These are phyloP conservation scores for Netta rufina DNA, from an alignment of 2,797 vertebrate species.

Conservation along the genomic window DNA sequence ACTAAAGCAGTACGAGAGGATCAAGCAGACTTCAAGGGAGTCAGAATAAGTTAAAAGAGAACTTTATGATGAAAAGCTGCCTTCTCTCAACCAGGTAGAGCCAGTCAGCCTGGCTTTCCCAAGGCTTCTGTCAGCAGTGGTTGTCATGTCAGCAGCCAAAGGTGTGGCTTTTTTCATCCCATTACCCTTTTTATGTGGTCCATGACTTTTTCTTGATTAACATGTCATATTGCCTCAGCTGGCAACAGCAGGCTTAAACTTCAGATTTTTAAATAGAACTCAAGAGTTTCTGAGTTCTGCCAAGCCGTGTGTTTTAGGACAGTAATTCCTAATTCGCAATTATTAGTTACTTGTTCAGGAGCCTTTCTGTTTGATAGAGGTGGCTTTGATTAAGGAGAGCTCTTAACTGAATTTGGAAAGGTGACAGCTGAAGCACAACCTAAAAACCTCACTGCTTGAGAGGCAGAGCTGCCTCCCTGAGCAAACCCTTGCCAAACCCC, in stretches of 20 bases:
- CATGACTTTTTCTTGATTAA: neutral
- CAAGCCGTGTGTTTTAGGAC: neutral
- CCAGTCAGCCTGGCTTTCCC: conserved; percentile 15
- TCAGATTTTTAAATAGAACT: neutral
- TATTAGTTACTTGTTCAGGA: neutral
- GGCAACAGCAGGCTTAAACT: neutral
- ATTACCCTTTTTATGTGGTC: neutral
- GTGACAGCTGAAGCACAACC: neutral
- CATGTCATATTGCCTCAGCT: neutral
- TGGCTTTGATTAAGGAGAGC: neutral
- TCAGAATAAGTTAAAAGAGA: neutral
- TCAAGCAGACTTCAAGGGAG: neutral
- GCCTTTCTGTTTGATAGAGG: neutral
- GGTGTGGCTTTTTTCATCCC: neutral
- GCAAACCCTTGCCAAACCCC: neutral
- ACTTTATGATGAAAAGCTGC: accelerated
- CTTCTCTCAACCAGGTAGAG: neutral
- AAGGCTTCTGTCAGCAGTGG: neutral
- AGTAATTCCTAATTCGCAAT: neutral
- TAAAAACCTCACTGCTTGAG: neutral
- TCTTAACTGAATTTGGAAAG: neutral
- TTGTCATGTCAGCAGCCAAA: neutral
- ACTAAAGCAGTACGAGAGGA: neutral
- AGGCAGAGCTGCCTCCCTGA: neutral
- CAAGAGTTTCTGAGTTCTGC: accelerated